phyloP scores from a whole-genome alignment of 2,797 vertebrate genomes.

The Sebastes steindachneri region DNA sequence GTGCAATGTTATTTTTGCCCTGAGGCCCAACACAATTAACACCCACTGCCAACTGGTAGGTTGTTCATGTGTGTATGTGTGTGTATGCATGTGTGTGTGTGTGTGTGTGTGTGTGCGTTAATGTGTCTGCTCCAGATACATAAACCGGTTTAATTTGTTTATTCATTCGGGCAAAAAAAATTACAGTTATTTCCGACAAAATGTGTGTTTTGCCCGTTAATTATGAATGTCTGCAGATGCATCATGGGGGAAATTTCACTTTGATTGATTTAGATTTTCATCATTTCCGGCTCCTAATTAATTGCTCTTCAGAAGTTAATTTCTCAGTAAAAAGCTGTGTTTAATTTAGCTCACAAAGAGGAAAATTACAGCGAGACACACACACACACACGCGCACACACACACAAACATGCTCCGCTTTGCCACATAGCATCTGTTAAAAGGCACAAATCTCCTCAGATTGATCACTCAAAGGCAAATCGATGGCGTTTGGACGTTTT shows the following conservation, averaged over 20 bases:
- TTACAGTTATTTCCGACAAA: conserved; percentile 37
- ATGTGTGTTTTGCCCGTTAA: conserved; percentile 30
- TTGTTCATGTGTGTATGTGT: conserved; percentile 7
- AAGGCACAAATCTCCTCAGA: conserved; percentile 42
- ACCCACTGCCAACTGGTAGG: conserved; percentile 69
- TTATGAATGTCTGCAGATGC: conserved; percentile 33
- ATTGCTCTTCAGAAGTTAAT: conserved; percentile 49
- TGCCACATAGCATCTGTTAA: conserved; percentile 10
- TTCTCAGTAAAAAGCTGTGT: conserved; percentile 40
- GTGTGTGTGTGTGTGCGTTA: conserved; percentile 5
- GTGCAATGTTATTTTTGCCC: conserved; percentile 75
- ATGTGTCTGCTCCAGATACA: conserved; percentile 54
- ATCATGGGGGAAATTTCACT: conserved; percentile 30
- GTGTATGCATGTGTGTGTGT: neutral
- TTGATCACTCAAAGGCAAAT: conserved; percentile 60
- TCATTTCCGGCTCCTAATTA: conserved; percentile 50
- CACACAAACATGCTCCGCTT: neutral
- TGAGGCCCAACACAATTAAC: conserved; percentile 80
- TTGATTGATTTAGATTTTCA: conserved; percentile 43
- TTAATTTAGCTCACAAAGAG: conserved; percentile 34
- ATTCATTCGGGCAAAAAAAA: conserved; percentile 35
- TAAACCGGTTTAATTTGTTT: conserved; percentile 54
- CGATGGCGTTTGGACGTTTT: conserved; percentile 56
- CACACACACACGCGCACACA: neutral
- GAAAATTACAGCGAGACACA: neutral